Evolutionary conservation across 2,888 invertebrate species (phyloP).

Genomic region (Brenthis hecate): DNA sequence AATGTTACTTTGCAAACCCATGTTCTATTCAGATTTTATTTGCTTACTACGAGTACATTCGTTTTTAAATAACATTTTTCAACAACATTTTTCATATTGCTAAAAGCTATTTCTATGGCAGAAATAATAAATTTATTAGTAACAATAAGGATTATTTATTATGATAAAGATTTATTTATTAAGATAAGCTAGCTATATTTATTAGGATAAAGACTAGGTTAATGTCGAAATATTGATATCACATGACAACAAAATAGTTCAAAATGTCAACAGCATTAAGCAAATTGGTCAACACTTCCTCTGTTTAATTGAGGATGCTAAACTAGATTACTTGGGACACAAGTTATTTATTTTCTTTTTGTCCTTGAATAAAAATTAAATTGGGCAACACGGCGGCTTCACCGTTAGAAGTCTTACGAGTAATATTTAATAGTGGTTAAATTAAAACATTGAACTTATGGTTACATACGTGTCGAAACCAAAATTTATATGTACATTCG

Average conservation of each 20-base stretch:
- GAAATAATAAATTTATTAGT: too few species aligned
- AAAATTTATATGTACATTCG: too few species aligned
- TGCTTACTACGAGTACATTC: not conserved
- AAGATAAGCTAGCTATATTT: too few species aligned
- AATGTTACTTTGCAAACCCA: not conserved
- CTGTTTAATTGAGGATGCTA: slow-evolving; percentile 29
- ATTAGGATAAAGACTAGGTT: not conserved
- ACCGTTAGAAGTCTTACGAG: not conserved
- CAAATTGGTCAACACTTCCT: slow-evolving; percentile 23
- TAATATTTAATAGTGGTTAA: too few species aligned
- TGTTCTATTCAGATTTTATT: not conserved
- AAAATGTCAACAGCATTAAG: slow-evolving; percentile 10
- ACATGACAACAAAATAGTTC: not conserved
- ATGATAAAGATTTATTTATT: too few species aligned
- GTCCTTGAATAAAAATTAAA: slow-evolving; percentile 14
- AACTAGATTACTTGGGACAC: slow-evolving; percentile 16
- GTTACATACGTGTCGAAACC: too few species aligned
- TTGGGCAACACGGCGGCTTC: not conserved
- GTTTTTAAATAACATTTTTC: too few species aligned
- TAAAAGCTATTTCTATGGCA: too few species aligned
- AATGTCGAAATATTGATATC: not conserved
- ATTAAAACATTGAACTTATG: too few species aligned
- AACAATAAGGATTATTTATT: not conserved
- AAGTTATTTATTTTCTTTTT: slow-evolving; percentile 6
- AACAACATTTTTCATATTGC: too few species aligned